Evolutionary conservation across 2,888 invertebrate genomes (phyloP), one percentile per base, ranked within the genome.

Genomic region (Hymenopus coronatus): DNA sequence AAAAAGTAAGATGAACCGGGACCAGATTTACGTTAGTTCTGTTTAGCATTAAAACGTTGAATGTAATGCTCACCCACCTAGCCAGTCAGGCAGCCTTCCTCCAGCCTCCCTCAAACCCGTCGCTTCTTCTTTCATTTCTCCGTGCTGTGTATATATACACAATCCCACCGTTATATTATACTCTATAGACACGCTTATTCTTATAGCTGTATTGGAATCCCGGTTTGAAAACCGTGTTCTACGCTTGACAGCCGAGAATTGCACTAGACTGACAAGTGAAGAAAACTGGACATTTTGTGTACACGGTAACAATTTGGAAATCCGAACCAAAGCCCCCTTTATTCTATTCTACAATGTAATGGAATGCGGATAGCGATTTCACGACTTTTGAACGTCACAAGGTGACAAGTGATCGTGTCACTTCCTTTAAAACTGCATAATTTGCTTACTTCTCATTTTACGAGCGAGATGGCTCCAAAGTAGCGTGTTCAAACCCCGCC

Each of bases 181-280:
- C 54, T 25, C 54, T 70, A 70, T 70, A 70, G 54, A 20, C 54
- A 70, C 54, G 20, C 4, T 70, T 70, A 70, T 70, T 70, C 54
- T 70, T 20, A 70, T 70, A 70, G 54, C 54, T 15, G 54, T 70
- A 27, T 28, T 12, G 28, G 86, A 81, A 81, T 86, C 81, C 28
- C 28, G 54, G 54, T 70, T 70, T 86, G 86, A 28, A 86, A 86
- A 70, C 86, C 70, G 27, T 70, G 70, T 28, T 27, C 28, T 54
- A 28, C 9, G 33, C 82, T 82, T 87, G 87, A 87, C 87, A 87
- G 87, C 82, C 87, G 82, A 82, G 87, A 87, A 87, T 87, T 86
- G 86, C 86, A 86, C 25, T 81, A 28, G 81, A 86, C 70, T 82
- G 87, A 87, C 87, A 87, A 30, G 33, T 33, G 33, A 33, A 87